These are phyloP conservation scores for Unio pictorum DNA, from an alignment of 2,888 invertebrate species.

Conservation along the genomic window DNA sequence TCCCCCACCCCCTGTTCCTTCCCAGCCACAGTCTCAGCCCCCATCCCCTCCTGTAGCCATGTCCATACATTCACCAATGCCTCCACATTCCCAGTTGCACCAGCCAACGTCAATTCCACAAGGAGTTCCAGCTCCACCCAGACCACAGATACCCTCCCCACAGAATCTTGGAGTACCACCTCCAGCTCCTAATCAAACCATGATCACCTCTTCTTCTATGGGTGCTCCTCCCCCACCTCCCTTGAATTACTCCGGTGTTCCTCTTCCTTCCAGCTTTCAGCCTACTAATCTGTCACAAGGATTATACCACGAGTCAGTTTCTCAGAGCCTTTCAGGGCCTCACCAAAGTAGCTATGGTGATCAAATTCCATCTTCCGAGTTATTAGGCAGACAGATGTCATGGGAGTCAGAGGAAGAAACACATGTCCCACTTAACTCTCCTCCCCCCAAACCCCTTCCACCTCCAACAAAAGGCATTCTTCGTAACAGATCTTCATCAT, in stretches of 20 bases:
- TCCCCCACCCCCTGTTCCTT: constrained; percentile 26
- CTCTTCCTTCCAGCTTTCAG: constrained; percentile 3
- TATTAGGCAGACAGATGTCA: constrained; percentile 5
- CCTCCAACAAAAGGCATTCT: constrained; percentile 43
- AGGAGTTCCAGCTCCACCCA: neutral
- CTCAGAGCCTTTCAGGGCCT: no score
- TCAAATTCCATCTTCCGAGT: no score
- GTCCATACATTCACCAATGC: neutral
- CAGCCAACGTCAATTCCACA: neutral
- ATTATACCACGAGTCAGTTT: constrained; percentile 1
- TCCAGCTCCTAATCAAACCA: neutral
- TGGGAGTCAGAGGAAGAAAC: neutral
- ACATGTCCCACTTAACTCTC: constrained; percentile 1
- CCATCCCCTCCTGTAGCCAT: constrained; percentile 6
- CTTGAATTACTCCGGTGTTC: neutral
- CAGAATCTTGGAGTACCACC: neutral
- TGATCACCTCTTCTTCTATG: neutral
- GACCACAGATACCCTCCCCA: constrained; percentile 2
- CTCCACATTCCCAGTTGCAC: neutral
- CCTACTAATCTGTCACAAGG: constrained; percentile 1
- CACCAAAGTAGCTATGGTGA: no score
- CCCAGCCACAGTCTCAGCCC: constrained; percentile 15
- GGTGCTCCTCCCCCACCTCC: neutral
- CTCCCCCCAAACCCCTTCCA: constrained; percentile 16
- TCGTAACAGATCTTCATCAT: constrained; percentile 39